Conservation (phyloP, 2,113 vertebrate species). For the Furnarius figulus region DNA sequence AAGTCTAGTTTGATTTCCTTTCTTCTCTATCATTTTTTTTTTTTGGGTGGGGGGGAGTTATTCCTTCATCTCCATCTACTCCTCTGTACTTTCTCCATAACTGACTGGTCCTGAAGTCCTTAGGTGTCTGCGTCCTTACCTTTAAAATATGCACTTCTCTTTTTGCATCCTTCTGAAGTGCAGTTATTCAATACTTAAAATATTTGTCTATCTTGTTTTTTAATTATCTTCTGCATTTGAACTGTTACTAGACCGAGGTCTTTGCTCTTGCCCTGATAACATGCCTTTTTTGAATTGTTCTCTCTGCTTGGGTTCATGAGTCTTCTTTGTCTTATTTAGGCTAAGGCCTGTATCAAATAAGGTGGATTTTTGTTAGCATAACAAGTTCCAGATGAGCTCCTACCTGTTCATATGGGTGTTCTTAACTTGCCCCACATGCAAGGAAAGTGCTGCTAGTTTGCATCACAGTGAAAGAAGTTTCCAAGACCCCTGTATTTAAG, state of each 20-base stretch:
- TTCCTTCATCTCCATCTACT: not conserved
- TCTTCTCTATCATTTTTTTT: too few relatives aligned
- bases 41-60: not conserved
- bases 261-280: not conserved
- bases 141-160: not conserved
- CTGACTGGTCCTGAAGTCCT: not conserved
- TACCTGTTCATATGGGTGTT: not conserved
- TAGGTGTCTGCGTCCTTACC: not conserved
- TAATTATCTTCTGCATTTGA: not conserved
- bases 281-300: not conserved
- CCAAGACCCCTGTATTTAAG: not conserved
- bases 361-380: rapidly evolving
- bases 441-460: not conserved
- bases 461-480: not conserved
- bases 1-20: not conserved
- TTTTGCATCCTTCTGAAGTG: not conserved
- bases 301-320: not conserved
- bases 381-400: not conserved
- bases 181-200: not conserved
- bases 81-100: not conserved
- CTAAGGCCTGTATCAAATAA: not conserved
- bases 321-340: not conserved
- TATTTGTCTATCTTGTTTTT: not conserved
- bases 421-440: not conserved
- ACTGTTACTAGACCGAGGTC: not conserved